Evolutionary conservation across 2,888 invertebrate species (phyloP).

Genomic region (Micoletzkya japonica): DNA sequence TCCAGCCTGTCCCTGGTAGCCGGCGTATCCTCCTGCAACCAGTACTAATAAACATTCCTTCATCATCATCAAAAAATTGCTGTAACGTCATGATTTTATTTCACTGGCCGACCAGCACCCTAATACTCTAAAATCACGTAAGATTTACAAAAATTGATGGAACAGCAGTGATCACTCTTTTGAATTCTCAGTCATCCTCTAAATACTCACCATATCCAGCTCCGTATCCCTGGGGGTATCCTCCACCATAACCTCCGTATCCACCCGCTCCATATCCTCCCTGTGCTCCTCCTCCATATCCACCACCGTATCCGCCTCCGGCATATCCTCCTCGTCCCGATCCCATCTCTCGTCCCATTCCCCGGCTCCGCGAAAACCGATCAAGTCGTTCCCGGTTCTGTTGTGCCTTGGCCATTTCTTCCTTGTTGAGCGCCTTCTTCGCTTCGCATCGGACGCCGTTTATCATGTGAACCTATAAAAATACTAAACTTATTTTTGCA

Average conservation of each 20-base stretch:
- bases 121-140: too few relatives aligned
- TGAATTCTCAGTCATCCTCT: slow-evolving; percentile 22
- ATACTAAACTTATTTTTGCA: slow-evolving; percentile 7
- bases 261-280: slow-evolving; percentile 24
- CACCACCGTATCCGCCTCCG: slow-evolving; percentile 28
- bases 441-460: slow-evolving; percentile 61
- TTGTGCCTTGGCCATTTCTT: slow-evolving; percentile 12
- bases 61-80: too few relatives aligned
- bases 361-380: slow-evolving; percentile 17
- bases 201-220: not conserved
- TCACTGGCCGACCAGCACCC: too few relatives aligned
- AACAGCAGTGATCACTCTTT: too few relatives aligned
- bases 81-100: too few relatives aligned
- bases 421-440: slow-evolving; percentile 61
- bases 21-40: too few relatives aligned
- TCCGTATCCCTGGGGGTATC: not conserved
- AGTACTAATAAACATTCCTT: too few relatives aligned
- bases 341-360: slow-evolving; percentile 32
- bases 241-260: slow-evolving; percentile 29
- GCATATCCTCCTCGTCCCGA: slow-evolving; percentile 21
- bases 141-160: too few relatives aligned
- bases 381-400: slow-evolving; percentile 16
- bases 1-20: too few relatives aligned
- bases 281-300: slow-evolving; percentile 14
- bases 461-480: slow-evolving; percentile 53